Conservation (phyloP, 2,113 vertebrate species). For the Protobothrops flavoviridis region DNA sequence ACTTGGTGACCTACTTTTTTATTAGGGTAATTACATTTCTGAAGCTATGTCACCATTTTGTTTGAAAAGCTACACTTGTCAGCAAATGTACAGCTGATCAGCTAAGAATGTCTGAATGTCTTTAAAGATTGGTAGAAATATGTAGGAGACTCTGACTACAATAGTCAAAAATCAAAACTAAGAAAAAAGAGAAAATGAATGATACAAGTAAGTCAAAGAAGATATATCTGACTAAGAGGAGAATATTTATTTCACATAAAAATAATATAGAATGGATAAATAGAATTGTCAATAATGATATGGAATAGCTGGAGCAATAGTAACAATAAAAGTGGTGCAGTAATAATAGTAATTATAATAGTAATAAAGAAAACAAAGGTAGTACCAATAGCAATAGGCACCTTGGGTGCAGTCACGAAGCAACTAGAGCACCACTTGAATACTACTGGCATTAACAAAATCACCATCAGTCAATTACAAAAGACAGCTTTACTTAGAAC, state of each 20-base stretch:
- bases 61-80: constrained; percentile 53
- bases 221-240: not conserved
- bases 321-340: not conserved
- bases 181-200: not conserved
- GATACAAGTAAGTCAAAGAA: not conserved
- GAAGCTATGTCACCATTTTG: constrained; percentile 48
- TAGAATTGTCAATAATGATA: not conserved
- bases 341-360: not conserved
- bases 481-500: not conserved
- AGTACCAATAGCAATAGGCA: not conserved
- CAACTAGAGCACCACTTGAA: not conserved
- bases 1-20: constrained; percentile 68
- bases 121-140: constrained; percentile 44
- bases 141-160: constrained; percentile 18
- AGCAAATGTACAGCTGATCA: constrained; percentile 63
- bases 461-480: not conserved
- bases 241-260: not conserved
- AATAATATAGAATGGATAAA: not conserved
- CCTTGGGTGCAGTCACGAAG: not conserved
- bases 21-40: constrained; percentile 51
- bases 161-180: not conserved
- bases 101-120: constrained; percentile 45
- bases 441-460: not conserved
- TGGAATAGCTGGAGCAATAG: not conserved
- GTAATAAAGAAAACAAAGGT: not conserved